Conservation (phyloP, 2,113 vertebrate species). For the Silurus glanis region DNA sequence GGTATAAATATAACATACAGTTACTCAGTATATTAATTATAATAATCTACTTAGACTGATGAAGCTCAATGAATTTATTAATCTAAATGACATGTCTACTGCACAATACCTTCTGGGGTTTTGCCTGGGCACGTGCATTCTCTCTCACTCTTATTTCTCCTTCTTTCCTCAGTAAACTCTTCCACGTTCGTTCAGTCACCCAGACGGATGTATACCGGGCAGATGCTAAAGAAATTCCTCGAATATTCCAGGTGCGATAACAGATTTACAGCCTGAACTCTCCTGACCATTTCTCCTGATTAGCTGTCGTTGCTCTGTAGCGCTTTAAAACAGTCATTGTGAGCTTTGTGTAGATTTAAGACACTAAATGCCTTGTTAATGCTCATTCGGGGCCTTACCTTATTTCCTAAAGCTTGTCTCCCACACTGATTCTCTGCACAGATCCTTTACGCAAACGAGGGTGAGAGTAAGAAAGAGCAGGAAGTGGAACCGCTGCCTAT, state of each 20-base stretch:
- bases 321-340: not conserved
- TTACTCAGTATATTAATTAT: not conserved
- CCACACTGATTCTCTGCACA: slow-evolving; percentile 52
- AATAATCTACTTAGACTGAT: not conserved
- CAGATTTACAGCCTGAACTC: not conserved
- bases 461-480: slow-evolving; percentile 96
- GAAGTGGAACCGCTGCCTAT: slow-evolving; percentile 85
- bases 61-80: not conserved
- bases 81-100: not conserved
- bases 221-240: slow-evolving; percentile 96
- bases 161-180: slow-evolving; percentile 83
- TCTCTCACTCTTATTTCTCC: slow-evolving; percentile 40
- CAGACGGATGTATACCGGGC: slow-evolving; percentile 97
- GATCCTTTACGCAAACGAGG: slow-evolving; percentile 98
- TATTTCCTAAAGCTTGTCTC: not conserved
- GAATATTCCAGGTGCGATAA: slow-evolving; percentile 91
- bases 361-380: not conserved
- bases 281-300: not conserved
- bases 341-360: not conserved
- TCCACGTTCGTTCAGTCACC: slow-evolving; percentile 96
- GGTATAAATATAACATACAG: too few species aligned
- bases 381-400: not conserved
- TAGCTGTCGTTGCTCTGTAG: not conserved
- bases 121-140: not conserved
- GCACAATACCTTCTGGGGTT: not conserved